phyloP scores from a whole-genome alignment of 2,797 vertebrate genomes.

The Schizothorax lantsangensis region DNA sequence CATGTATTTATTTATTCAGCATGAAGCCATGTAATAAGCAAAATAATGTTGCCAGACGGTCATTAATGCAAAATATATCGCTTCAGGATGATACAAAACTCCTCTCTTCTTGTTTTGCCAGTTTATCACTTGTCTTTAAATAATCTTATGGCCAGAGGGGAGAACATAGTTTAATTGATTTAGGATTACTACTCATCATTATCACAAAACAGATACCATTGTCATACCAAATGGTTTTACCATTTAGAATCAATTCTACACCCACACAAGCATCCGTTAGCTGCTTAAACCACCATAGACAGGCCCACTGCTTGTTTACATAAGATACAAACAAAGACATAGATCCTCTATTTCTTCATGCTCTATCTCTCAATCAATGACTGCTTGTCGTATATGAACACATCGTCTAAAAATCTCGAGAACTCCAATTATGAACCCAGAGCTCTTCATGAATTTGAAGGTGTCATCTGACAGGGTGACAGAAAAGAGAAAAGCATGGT shows the following conservation, averaged over 20 bases:
- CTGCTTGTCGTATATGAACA: not conserved
- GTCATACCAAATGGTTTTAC: slow-evolving; percentile 29
- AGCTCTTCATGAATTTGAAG: not conserved
- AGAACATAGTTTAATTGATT: slow-evolving; percentile 49
- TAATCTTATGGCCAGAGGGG: slow-evolving; percentile 17
- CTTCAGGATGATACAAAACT: not conserved
- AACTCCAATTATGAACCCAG: not conserved
- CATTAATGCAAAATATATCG: not conserved
- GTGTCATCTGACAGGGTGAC: not conserved
- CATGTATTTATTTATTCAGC: not conserved
- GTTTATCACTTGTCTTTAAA: slow-evolving; percentile 12
- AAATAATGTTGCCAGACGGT: not conserved
- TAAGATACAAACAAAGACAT: not conserved
- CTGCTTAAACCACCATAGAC: slow-evolving; percentile 27
- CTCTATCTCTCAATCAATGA: not conserved
- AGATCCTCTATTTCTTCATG: not conserved
- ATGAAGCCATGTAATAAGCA: not conserved
- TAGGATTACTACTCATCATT: slow-evolving; percentile 34
- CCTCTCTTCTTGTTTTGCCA: not conserved
- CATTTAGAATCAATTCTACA: slow-evolving; percentile 30
- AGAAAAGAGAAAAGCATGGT: not conserved
- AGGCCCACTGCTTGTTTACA: not conserved
- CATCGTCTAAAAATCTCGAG: not conserved
- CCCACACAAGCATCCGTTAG: slow-evolving; percentile 20
- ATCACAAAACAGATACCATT: slow-evolving; percentile 38